phyloP scores from a whole-genome alignment of 2,797 vertebrate genomes.

The Oryzias dopingdopingensis region DNA sequence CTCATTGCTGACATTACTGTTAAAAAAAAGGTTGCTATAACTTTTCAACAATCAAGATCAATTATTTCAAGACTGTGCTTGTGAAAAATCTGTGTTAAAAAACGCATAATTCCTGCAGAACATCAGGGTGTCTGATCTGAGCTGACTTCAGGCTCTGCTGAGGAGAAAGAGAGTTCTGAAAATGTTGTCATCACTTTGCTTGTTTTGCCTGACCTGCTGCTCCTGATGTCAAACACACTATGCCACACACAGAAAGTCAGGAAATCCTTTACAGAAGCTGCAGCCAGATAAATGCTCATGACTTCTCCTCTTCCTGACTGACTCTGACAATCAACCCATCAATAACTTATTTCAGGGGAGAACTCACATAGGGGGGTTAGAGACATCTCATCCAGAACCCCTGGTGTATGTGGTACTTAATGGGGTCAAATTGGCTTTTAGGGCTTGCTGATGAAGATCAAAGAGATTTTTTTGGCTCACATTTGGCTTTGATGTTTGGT shows the following conservation, averaged over 20 bases:
- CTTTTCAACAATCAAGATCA: too few relatives aligned
- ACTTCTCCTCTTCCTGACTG: neutral
- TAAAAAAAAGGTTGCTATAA: neutral
- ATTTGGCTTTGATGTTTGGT: too few relatives aligned
- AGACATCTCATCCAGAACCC: too few relatives aligned
- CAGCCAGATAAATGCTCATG: neutral
- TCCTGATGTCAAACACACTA: neutral
- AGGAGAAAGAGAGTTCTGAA: neutral
- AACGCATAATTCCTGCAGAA: too few relatives aligned
- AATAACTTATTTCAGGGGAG: too few relatives aligned
- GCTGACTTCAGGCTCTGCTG: neutral
- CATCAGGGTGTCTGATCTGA: neutral
- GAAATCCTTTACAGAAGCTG: constrained; percentile 23
- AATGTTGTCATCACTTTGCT: neutral
- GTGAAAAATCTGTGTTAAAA: too few relatives aligned
- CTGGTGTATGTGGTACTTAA: too few relatives aligned
- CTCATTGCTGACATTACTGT: neutral
- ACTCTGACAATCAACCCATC: neutral
- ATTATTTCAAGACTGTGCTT: too few relatives aligned
- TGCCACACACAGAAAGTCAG: constrained; percentile 15
- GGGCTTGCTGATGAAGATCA: too few relatives aligned
- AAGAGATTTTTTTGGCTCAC: too few relatives aligned
- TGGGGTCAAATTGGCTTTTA: too few relatives aligned
- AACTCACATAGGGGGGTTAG: too few relatives aligned
- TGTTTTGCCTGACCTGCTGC: neutral